phyloP scores from a whole-genome alignment of 2,113 vertebrate species.

The Lates calcarifer region DNA sequence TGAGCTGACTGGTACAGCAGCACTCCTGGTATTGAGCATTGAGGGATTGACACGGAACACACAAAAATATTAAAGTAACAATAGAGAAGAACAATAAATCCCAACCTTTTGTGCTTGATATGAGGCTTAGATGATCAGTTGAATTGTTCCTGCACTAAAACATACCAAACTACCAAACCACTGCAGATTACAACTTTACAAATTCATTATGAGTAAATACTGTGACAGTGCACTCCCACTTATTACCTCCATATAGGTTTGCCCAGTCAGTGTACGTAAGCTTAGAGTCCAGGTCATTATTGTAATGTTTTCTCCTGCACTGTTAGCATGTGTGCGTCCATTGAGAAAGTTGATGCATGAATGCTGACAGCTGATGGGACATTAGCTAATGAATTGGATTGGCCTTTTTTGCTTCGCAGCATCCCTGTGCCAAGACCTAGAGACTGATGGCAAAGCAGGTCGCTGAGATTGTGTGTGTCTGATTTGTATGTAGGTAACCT shows the following conservation, averaged over 20 bases:
- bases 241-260: background rate
- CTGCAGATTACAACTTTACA: background rate
- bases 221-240: background rate
- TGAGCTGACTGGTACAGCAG: too few relatives aligned
- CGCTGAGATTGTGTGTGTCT: background rate
- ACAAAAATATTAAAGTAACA: too few relatives aligned
- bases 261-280: background rate
- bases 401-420: conserved; percentile 1
- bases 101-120: too few relatives aligned
- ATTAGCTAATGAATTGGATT: conserved; percentile 61
- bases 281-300: background rate
- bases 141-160: too few relatives aligned
- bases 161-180: too few relatives aligned
- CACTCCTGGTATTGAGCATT: too few relatives aligned
- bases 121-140: too few relatives aligned
- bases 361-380: conserved; percentile 45
- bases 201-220: background rate
- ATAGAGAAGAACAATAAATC: too few relatives aligned
- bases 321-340: conserved; percentile 2
- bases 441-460: background rate
- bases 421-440: conserved; percentile 11
- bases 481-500: background rate
- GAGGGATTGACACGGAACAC: too few relatives aligned
- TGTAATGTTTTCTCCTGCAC: conserved; percentile 4
- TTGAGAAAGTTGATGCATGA: background rate